Base-by-base conservation (phyloP, 2,888 invertebrate genomes). In the Dasypogon diadema region DNA sequence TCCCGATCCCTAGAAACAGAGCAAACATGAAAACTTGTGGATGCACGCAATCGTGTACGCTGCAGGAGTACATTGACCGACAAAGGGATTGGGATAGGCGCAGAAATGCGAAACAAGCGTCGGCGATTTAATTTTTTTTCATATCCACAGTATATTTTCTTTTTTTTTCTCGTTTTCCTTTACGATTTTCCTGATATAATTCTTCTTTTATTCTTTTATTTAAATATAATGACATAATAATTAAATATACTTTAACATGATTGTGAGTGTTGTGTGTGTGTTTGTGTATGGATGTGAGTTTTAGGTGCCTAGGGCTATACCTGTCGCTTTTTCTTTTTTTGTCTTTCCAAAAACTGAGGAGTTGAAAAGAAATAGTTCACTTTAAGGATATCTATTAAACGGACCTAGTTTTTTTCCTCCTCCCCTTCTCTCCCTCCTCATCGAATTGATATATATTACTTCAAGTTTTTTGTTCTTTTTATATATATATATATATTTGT, bases 201-300 rank as follows among this genome's bases (percentile, higher is more conserved):
- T 37, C 42, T 65, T 42, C 34, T 60, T 37, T 58, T 58, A n/a
- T n/a, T n/a, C n/a, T 30, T 58, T 60, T 60, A 60, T 60, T 60
- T 60, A 60, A 60, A 60, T 60, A 65, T 46, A 46, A 24, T 30
- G n/a, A 63, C 42, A 18, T 42, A 16, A 21, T 65, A 65, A 48
- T 65, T 65, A 65, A 65, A 65, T 65, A 65, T 65, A 65, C 12
- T 65, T 46, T 65, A 65, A 65, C 65, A 65, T 65, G 65, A 46
- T 65, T 65, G 46, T 65, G 65, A 24, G 16, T 65, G n/a, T n/a
- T n/a, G 21, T 21, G 42, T 48, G 48, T 16, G 1, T 16, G 16
- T 14, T 4, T 12, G 48, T 48, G 14, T 48, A n/a, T 48, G 48
- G 2, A 12, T 48, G 12, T 48, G 8, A 30, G n/a, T n/a, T n/a